Base-by-base conservation (phyloP, 2,797 vertebrate species). In the Siniperca undulata region DNA sequence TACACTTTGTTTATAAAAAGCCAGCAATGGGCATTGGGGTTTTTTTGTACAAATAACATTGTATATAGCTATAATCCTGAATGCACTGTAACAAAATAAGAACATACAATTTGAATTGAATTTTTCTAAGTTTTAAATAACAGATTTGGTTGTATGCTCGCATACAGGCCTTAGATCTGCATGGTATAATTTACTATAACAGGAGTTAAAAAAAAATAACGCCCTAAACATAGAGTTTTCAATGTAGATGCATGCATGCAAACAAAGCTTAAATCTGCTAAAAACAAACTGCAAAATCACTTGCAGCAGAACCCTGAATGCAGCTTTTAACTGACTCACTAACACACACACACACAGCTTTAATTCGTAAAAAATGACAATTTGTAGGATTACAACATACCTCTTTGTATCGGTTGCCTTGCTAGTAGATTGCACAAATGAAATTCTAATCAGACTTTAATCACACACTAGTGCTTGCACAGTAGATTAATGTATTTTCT, bases 1-100 rank as follows among this genome's bases (percentile, higher is more conserved):
- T 94, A 96, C 88, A 94, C 84, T 93, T 90, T 94, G 94, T 96
- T 94, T 88, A 94, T 94, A 93, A 89, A 84, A 91, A 82, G 86
- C 92, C 88, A 82, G 83, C 81, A 75, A 93, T 68, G 86, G 91
- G 77, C 86, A 84, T 89, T 88, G 86, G 74, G 80, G 89, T 82
- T 87, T 17, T 16, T 92, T 96, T 96, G 88, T 96, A 96, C 75
- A 92, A 93, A 94, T 90, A 89, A 90, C 86, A 90, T 86, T 95
- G 94, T 95, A 95, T 84, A 95, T 94, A 95, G 73, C 70, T 95
- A 81, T 94, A 92, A 95, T 94, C 85, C 83, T 90, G 87, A 93
- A 92, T 94, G 91, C 90, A 93, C 88, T 94, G 88, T 93, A 92
- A 92, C 89, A 91, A 87, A 85, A 91, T 76, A 85, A 85, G 85